Evolutionary conservation across 2,113 vertebrate genomes (phyloP).

Genomic region (Zootoca vivipara): DNA sequence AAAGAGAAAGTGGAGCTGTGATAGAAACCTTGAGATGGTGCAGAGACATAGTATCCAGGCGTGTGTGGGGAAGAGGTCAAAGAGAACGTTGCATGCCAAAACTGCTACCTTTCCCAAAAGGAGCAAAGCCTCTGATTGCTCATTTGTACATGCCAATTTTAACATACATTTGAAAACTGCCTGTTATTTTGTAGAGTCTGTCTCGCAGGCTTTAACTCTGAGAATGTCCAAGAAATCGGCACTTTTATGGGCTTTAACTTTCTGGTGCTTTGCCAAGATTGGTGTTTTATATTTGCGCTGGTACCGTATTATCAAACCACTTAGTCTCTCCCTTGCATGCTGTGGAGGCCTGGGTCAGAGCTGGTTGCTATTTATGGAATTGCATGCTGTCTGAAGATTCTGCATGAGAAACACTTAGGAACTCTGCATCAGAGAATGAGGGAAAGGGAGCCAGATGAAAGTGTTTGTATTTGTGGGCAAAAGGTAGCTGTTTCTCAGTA

Average conservation of each 20-base stretch:
- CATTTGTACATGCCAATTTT: no score
- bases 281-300: background rate
- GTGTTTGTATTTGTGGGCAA: background rate
- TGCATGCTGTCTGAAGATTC: background rate
- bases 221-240: background rate
- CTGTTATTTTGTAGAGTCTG: background rate
- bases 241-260: background rate
- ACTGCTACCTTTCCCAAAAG: no score
- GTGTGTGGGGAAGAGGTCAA: background rate
- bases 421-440: background rate
- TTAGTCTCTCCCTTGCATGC: background rate
- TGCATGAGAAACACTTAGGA: background rate
- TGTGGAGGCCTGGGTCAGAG: background rate
- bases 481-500: background rate
- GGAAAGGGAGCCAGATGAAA: background rate
- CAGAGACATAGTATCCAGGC: background rate
- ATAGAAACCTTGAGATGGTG: background rate
- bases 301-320: background rate
- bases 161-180: no score
- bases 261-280: background rate
- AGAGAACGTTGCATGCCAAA: background rate
- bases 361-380: conserved; percentile 8
- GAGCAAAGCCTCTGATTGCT: background rate
- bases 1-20: background rate
- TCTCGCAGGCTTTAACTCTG: background rate